These are phyloP conservation scores for Cerceris ruficornis DNA, from an alignment of 2,888 invertebrate species.

Conservation along the genomic window DNA sequence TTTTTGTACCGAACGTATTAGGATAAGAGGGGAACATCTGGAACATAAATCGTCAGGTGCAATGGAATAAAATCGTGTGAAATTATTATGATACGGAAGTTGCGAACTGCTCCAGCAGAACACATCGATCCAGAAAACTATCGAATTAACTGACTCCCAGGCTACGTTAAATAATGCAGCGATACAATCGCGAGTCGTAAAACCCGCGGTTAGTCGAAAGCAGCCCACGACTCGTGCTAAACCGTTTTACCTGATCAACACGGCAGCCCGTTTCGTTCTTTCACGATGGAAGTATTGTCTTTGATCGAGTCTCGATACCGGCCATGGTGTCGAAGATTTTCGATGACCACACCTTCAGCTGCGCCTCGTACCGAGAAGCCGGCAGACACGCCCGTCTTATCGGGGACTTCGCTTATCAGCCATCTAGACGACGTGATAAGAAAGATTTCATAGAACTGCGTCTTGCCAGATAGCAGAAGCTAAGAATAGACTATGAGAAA, in stretches of 20 bases:
- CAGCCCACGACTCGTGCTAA: slow-evolving; percentile 1
- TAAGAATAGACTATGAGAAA: neutral
- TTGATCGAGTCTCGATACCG: slow-evolving; percentile 18
- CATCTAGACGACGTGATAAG: neutral
- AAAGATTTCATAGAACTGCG: neutral
- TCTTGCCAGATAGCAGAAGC: neutral
- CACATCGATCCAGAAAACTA: slow-evolving; percentile 27
- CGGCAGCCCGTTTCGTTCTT: slow-evolving; percentile 48
- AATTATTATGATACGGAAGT: neutral
- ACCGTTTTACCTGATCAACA: slow-evolving; percentile 50
- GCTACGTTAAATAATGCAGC: slow-evolving; percentile 56
- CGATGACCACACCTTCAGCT: slow-evolving; percentile 5
- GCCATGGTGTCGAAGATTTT: slow-evolving; percentile 12
- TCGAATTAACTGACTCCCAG: slow-evolving; percentile 55
- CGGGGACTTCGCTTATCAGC: neutral
- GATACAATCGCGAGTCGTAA: slow-evolving; percentile 50
- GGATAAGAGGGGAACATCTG: too few relatives aligned
- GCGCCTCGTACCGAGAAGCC: neutral
- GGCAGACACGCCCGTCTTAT: neutral
- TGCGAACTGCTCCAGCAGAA: neutral
- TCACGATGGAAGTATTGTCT: slow-evolving; percentile 27
- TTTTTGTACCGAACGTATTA: too few relatives aligned
- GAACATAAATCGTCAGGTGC: neutral
- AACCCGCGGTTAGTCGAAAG: slow-evolving; percentile 16
- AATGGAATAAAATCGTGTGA: neutral